Evolutionary conservation across 53 echinoderm and acorn worm genomes (phyloP).

Genomic region (Echinarachnius parma): DNA sequence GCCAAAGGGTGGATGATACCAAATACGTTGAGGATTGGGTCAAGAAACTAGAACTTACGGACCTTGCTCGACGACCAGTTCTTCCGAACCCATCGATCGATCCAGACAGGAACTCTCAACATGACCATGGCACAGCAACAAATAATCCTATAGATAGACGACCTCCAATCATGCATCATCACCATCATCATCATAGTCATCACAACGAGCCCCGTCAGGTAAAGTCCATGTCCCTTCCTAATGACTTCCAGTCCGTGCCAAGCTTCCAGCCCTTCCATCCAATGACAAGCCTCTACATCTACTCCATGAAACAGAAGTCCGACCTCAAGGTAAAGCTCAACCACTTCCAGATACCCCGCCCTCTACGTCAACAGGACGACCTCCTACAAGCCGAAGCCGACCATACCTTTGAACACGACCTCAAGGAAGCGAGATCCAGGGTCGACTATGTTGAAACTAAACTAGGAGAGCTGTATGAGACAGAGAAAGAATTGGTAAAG

Average conservation of each 20-base stretch:
- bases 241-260: slow-evolving; percentile 19
- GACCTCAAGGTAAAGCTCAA: slow-evolving; percentile 25
- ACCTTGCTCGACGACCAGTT: neutral
- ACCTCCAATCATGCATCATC: neutral
- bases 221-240: neutral
- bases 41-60: slow-evolving; percentile 1
- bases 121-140: no score
- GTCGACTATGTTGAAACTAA: slow-evolving; percentile 5
- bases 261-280: slow-evolving; percentile 20
- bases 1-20: neutral
- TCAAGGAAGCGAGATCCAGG: slow-evolving; percentile 13
- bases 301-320: slow-evolving; percentile 36
- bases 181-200: neutral
- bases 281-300: slow-evolving; percentile 19
- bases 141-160: neutral
- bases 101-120: no score
- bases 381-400: neutral
- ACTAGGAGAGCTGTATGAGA: slow-evolving; percentile 12
- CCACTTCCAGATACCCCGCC: slow-evolving; percentile 7
- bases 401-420: slow-evolving; percentile 4
- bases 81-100: no score
- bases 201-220: neutral
- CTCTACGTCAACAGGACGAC: neutral
- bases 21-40: slow-evolving; percentile 31
- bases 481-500: neutral